phyloP scores from a whole-genome alignment of 2,797 vertebrate species.

The Vireo griseus region DNA sequence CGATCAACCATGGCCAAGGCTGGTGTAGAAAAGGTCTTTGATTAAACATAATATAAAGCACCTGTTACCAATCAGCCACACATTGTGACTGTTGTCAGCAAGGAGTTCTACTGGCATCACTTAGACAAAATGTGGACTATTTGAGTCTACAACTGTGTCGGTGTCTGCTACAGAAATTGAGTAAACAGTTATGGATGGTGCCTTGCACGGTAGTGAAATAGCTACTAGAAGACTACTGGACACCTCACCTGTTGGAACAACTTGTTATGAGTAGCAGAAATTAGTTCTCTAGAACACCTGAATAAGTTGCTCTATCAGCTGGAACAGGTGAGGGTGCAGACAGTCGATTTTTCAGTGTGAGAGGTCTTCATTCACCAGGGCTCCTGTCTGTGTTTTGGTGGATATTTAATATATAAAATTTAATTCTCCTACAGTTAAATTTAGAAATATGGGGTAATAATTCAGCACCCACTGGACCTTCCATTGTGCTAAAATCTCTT shows the following conservation, averaged over 20 bases:
- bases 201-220: not conserved
- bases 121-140: not conserved
- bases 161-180: not conserved
- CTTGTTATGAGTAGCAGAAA: not conserved
- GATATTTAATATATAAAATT: not conserved
- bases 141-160: not conserved
- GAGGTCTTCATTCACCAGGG: not conserved
- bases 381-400: not conserved
- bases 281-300: not conserved
- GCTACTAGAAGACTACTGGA: not conserved
- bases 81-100: not conserved
- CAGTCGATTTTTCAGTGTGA: accelerated
- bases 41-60: not conserved
- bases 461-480: not conserved
- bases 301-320: not conserved
- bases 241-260: not conserved
- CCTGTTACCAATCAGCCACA: not conserved
- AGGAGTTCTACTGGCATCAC: not conserved
- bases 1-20: accelerated
- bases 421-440: not conserved
- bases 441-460: not conserved
- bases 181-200: not conserved
- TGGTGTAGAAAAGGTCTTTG: not conserved
- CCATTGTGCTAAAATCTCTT: not conserved
- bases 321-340: not conserved